Percentiles rank a stretch among this genome's conserved stretches.
Conservation (phyloP, 2,797 vertebrate species). For the Melanotaenia maccullochi region DNA sequence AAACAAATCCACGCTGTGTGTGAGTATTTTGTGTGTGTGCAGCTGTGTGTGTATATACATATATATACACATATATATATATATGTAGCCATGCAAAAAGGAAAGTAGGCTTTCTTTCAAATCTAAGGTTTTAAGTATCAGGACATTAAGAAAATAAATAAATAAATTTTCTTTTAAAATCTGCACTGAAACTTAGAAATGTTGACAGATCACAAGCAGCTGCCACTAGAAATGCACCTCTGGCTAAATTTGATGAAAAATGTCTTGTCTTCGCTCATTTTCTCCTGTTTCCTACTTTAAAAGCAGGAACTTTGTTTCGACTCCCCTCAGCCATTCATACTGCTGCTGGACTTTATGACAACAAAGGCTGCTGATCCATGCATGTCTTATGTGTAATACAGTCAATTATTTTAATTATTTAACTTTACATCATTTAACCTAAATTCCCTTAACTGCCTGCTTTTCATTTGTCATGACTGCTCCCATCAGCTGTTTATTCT, state of each 20-base stretch:
- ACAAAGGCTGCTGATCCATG: not conserved
- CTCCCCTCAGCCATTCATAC: slow-evolving; percentile 10
- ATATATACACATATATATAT: slow-evolving; percentile 9
- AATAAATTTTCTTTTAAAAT: not conserved
- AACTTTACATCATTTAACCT: not conserved
- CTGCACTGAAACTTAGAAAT: slow-evolving; percentile 2
- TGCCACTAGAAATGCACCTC: not conserved
- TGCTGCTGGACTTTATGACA: not conserved
- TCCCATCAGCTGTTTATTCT: slow-evolving; percentile 35
- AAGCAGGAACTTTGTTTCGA: slow-evolving; percentile 14
- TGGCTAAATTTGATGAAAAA: not conserved
- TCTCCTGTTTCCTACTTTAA: not conserved
- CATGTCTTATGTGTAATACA: not conserved
- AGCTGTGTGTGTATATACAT: slow-evolving; percentile 11
- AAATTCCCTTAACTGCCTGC: not conserved
- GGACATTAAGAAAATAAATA: no score
- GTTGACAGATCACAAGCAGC: not conserved
- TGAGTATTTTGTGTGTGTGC: slow-evolving; percentile 43
- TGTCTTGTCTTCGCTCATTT: not conserved
- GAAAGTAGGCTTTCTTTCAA: slow-evolving; percentile 78
- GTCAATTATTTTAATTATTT: not conserved
- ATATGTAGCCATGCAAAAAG: not conserved
- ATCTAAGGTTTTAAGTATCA: slow-evolving; percentile 1
- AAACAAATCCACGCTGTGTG: slow-evolving; percentile 82
- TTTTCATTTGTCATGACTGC: slow-evolving; percentile 26